Evolutionary conservation across 2,888 invertebrate species (phyloP), one percentile per base, ranked within the genome.

Genomic region (Cremastinae sp.): DNA sequence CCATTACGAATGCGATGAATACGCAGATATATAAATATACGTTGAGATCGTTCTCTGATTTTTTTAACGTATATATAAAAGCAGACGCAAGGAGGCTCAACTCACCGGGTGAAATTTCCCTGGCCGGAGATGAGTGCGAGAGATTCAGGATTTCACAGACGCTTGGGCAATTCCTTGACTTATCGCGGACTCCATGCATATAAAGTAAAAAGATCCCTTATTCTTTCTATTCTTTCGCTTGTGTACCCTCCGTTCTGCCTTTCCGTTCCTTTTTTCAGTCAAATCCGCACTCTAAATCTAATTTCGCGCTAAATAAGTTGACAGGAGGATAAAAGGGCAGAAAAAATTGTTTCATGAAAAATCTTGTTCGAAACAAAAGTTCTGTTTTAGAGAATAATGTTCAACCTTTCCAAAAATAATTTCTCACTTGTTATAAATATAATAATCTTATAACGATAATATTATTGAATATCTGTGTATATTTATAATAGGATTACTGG

Each of bases 101-200:
- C 69, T 61, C 61, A 65, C 74, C 53, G 49, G 72, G 75, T 64
- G 58, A 75, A 61, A 75, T 75, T 75, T 56, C 49, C 58, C 78
- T 41, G 53, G 62, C 78, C 75, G 74, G 69, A 76, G 83, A 84
- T 82, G 84, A 87, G 83, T 84, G 82, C 79, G 81, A 80, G 82
- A 83, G 84, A 85, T 86, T 86, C 81, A 81, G 74, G 84, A 85
- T 86, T 86, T 86, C 84, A 84, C 84, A 83, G 82, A 59, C 83
- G 82, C 83, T 84, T 82, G 83, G 79, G 83, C 85, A 85, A 86
- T 87, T 84, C 74, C 82, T 82, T 81, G 82, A 85, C 81, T 86
- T 83, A 82, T 82, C 80, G 69, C 75, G 75, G 74, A 73, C 70
- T 74, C 80, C 81, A 80, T 83, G 83, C 83, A 84, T 85, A 84